Evolutionary conservation across 2,888 invertebrate genomes (phyloP).

Genomic region (Tiphia femorata): DNA sequence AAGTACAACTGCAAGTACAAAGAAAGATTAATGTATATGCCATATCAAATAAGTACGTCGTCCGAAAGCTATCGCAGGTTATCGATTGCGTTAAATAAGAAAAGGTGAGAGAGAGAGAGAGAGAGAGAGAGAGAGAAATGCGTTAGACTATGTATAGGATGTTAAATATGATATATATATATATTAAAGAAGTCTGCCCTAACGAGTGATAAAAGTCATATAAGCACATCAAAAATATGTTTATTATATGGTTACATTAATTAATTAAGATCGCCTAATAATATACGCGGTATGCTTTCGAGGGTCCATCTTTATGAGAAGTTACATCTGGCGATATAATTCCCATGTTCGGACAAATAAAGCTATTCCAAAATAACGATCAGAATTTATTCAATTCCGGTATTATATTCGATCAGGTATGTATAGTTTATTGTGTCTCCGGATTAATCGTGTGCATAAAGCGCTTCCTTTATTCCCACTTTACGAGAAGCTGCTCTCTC

Average conservation of each 20-base stretch:
- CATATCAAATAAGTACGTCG: conserved; percentile 3
- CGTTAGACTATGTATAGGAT: too few species aligned
- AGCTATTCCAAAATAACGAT: conserved; percentile 48
- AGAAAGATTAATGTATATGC: conserved; percentile 17
- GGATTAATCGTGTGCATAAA: too few species aligned
- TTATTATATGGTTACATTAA: conserved; percentile 55
- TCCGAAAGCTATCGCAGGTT: neutral
- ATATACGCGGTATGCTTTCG: conserved; percentile 41
- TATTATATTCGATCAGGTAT: conserved; percentile 1
- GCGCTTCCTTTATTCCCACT: too few species aligned
- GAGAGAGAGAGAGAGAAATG: too few species aligned
- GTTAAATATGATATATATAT: too few species aligned
- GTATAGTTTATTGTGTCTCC: conserved; percentile 5
- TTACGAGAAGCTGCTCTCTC: too few species aligned
- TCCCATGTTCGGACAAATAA: conserved; percentile 48
- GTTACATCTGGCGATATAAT: conserved; percentile 39
- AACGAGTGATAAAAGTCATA: conserved; percentile 22
- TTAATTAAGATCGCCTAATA: conserved; percentile 39
- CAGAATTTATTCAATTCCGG: conserved; percentile 23
- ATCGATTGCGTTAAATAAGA: neutral
- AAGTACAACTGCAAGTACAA: conserved; percentile 46
- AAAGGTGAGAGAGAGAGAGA: neutral
- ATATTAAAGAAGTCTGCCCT: too few species aligned
- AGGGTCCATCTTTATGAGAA: conserved; percentile 39
- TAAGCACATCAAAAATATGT: conserved; percentile 62